Percentiles rank a stretch among this genome's conserved stretches.
phyloP scores from a whole-genome alignment of 2,888 invertebrate species.

The Netelia virgata region DNA sequence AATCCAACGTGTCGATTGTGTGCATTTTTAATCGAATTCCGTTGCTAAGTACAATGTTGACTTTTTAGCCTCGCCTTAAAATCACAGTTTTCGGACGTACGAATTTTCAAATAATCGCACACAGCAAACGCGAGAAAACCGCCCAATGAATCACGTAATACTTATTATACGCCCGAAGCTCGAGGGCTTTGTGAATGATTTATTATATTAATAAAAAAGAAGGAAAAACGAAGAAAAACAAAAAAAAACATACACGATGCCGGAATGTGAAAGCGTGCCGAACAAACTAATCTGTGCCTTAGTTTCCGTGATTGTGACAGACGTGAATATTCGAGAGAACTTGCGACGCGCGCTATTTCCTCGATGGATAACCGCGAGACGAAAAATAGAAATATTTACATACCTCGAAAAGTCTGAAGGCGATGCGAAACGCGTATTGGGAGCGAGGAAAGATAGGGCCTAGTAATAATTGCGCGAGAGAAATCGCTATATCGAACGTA shows the following conservation, averaged over 20 bases:
- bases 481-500: not conserved
- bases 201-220: slow-evolving; percentile 9
- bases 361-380: not conserved
- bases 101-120: slow-evolving; percentile 13
- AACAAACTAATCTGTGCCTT: slow-evolving; percentile 64
- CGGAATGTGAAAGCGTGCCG: slow-evolving; percentile 28
- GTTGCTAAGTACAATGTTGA: not conserved
- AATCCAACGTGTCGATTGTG: not conserved
- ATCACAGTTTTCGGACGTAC: not conserved
- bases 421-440: not conserved
- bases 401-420: not conserved
- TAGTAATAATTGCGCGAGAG: not conserved
- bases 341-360: slow-evolving; percentile 19
- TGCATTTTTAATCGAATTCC: not conserved
- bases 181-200: slow-evolving; percentile 12
- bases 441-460: not conserved
- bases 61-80: slow-evolving; percentile 2
- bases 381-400: not conserved
- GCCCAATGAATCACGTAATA: not conserved
- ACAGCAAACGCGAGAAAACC: slow-evolving; percentile 7
- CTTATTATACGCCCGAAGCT: slow-evolving; percentile 11
- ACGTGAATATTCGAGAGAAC: slow-evolving; percentile 21
- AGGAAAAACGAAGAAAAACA: not conserved
- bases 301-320: slow-evolving; percentile 48
- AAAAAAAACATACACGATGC: slow-evolving; percentile 7